Evolutionary conservation across 92 coral and sea anemone species (phyloP), one percentile per base, ranked within the genome.

Genomic region (Zoanthus sociatus): DNA sequence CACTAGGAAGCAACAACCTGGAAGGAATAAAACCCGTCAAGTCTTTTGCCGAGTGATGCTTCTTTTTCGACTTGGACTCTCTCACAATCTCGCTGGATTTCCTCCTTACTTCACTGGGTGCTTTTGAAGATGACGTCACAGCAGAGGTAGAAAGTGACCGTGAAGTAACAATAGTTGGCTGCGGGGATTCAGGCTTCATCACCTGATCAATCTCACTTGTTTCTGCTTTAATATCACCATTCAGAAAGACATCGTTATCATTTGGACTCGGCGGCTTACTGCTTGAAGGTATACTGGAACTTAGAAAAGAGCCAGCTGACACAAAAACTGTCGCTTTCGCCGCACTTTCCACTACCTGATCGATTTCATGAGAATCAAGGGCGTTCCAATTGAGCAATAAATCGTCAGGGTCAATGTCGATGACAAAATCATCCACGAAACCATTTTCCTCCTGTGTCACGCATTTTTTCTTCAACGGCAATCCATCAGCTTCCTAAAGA

Each of bases 201-300:
- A 15, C 73, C 12, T 26, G 0, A 45, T 37, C 12, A 31, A 46
- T 26, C 47, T 81, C 85, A 66, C 50, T 11, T 1, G 76, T 14
- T 63, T 81, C 85, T 81, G 44, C 37, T n/a, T 18, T 66, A 6
- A 63, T 9, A 47, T 66, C 56, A 54, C 63, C 85, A 31, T 81
- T 81, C 61, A 81, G 11, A 26, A 54, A 46, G 47, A 81, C 55
- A 42, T 73, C 70, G 20, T 60, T 63, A 60, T 64, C 55, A 33
- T 81, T 73, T 47, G 74, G 76, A 66, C 85, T 81, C 85, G 33
- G 75, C 18, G 73, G 63, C 26, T 81, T 81, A 11, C 66, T 81
- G 26, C 85, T 81, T 67, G 85, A 71, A 6, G 85, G 85, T 64
- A 81, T 81, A 42, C 85, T 81, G 18, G 85, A 81, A 26, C 85